Base-by-base conservation (phyloP, 2,113 vertebrate genomes). In the Catagonus wagneri region DNA sequence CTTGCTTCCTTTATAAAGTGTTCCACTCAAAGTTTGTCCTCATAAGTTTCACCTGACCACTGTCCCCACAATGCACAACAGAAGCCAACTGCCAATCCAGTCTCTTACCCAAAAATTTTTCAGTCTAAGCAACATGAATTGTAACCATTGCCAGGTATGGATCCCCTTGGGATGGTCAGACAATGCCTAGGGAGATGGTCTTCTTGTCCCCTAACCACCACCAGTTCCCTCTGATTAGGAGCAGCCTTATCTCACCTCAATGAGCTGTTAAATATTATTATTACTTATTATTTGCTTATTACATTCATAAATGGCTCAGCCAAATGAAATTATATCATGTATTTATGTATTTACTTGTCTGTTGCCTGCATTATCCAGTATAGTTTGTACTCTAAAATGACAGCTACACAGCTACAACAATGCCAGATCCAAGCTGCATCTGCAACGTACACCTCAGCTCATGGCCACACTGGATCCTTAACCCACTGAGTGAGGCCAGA, bases 281-380 rank as follows among this genome's bases (percentile, higher is more conserved):
- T 61, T 93, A 72, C 81, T 84, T 75, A 76, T 71, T 84, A 25
- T 75, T 84, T 86, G 76, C 36, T 93, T 89, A 90, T 61, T 79
- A 29, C 9, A 75, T 6, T 92, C n/a, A 54, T 68, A 90, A 84
- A 61, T 52, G 66, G 72, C 32, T 91, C 29, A 36, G 12, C 15
- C 63, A 84, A 84, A 76, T 89, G 72, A 83, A 79, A 66, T 32
- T 71, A 39, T 60, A 56, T 52, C 52, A 89, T 32, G 27, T 69
- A 36, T 60, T 83, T 90, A 27, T 54, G 19, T 65, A 16, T 88
- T 75, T 80, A 58, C 36, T 88, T 79, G 25, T 52, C 52, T 76
- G 34, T 80, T 85, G 29, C 81, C 36, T 56, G 58, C 13, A 27
- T 91, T 90, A 14, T 71, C 44, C 36, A 32, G 19, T 88, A 44